Conservation (phyloP, 2,888 invertebrate species). For the Plagodis pulveraria region DNA sequence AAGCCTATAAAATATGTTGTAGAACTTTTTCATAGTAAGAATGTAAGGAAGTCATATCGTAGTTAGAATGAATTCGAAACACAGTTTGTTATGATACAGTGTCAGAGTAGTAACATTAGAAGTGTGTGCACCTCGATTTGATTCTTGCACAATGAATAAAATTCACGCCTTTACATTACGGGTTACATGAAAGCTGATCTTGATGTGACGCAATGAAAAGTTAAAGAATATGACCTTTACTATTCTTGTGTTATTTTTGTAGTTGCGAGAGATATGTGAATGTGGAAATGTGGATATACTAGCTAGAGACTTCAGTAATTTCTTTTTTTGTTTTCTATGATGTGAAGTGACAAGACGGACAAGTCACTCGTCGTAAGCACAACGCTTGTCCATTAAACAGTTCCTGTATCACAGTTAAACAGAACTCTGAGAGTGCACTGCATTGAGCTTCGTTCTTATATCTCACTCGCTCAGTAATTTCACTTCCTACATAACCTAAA, state of each 20-base stretch:
- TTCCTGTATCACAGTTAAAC: no score
- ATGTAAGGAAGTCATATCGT: neutral
- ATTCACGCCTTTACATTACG: conserved; percentile 55
- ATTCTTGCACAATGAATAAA: conserved; percentile 68
- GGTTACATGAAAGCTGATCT: conserved; percentile 57
- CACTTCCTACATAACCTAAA: no score
- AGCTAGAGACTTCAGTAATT: conserved; percentile 23
- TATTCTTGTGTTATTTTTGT: conserved; percentile 45
- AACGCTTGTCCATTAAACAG: no score
- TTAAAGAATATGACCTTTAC: conserved; percentile 53
- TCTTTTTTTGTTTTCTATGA: conserved; percentile 8
- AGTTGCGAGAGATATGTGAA: conserved; percentile 34
- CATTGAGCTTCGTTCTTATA: no score
- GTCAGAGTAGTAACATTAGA: conserved; percentile 13
- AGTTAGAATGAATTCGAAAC: neutral
- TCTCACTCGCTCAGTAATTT: no score
- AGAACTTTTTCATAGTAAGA: conserved; percentile 9
- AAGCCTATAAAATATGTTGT: conserved; percentile 25
- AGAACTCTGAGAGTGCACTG: no score
- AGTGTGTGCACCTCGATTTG: conserved; percentile 35
- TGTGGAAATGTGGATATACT: conserved; percentile 28
- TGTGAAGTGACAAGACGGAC: neutral
- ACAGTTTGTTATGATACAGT: conserved; percentile 16
- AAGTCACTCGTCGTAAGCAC: no score
- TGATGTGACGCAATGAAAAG: conserved; percentile 59